A percentile compares a stretch with the other conserved stretches of the same genome.
Conservation (phyloP, 2,113 vertebrate species). For the Mobula hypostoma region DNA sequence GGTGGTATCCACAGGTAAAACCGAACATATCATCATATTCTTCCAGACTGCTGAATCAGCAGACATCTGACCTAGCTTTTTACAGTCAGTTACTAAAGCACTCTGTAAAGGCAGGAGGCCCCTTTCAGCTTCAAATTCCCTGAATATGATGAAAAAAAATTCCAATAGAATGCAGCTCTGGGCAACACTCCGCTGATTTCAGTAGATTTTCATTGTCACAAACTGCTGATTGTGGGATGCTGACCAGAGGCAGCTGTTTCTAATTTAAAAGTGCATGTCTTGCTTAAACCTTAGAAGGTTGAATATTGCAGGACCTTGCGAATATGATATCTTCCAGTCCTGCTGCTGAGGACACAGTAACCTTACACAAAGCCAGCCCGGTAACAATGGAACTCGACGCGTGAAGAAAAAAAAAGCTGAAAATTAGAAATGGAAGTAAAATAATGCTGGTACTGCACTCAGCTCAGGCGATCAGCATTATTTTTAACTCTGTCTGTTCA, state of each 20-base stretch:
- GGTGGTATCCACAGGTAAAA: slow-evolving; percentile 15
- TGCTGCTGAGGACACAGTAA: background rate
- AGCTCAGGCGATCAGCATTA: background rate
- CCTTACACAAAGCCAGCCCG: background rate
- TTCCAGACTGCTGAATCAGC: background rate
- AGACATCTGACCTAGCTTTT: slow-evolving; percentile 15
- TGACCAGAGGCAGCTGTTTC: background rate
- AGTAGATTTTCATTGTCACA: background rate
- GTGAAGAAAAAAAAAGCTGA: background rate
- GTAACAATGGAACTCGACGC: background rate
- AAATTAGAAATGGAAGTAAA: background rate
- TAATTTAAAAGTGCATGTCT: background rate
- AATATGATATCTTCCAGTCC: background rate
- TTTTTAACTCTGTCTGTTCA: background rate
- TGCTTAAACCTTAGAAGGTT: background rate
- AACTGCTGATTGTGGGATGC: background rate
- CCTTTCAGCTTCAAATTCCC: background rate
- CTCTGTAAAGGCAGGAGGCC: background rate
- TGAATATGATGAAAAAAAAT: too few relatives aligned
- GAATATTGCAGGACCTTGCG: background rate
- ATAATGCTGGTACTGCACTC: background rate
- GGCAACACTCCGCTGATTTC: background rate
- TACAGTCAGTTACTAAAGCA: background rate
- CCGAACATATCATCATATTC: background rate
- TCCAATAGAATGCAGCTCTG: background rate